Base-by-base conservation (phyloP, 1,140 invertebrate genomes). In the Grapholita molesta region DNA sequence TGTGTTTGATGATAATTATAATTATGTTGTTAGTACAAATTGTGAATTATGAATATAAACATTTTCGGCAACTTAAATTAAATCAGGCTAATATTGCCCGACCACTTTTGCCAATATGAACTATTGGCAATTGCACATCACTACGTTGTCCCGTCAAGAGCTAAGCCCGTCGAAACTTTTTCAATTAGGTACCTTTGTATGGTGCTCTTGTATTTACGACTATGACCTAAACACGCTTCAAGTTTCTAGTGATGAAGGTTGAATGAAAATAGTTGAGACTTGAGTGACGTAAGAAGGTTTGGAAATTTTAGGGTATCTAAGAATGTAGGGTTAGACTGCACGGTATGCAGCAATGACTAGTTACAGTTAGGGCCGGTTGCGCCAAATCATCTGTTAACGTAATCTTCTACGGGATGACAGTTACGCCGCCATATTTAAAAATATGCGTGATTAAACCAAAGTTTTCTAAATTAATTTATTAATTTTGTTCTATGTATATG, bases 111-210 rank as follows among this genome's bases (percentile, higher is more conserved):
- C 18, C 0, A 2, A 48, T 48, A n/a, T 12, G 42, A 48, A 48
- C n/a, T 48, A 48, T 48, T 9, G 42, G 15, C 6, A 48, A 8
- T 15, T 7, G 42, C 42, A 48, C 42, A 48, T 48, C 42, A 48
- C 42, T 48, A 48, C 6, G 38, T 9, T 28, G n/a, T 15, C 9
- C 15, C 28, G 55, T 15, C 28, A 61, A 30, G 25, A 28, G 55
- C 24, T 81, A 84, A 87, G 79, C 83, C 72, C 80, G 83, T 84
- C 85, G 78, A 72, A 87, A 87, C 79, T 87, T 87, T 87, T 87
- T 85, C 83, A 85, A 87, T 87, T 87, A 85, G 74, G 77, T 72
- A 71, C 61, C 42, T 57, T 28, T 61, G 28, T 61, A 7, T 66
- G 33, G 24, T 61, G 25, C 28, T 15, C 55, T 25, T n/a, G 55